Conservation (phyloP, 2,113 vertebrate genomes). For the Progne subis region DNA sequence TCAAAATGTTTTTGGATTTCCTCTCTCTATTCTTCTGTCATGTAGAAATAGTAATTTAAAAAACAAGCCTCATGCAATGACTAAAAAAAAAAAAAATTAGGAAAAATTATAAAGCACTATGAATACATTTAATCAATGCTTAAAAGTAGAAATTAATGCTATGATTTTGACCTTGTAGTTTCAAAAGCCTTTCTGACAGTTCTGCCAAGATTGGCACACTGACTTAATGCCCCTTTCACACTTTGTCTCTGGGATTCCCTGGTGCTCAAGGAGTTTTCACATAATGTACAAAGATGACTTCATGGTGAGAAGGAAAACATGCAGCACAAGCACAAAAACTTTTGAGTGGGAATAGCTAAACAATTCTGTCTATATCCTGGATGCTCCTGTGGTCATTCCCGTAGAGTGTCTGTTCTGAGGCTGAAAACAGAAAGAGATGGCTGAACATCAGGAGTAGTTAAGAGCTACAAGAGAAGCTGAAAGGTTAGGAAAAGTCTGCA, state of each 20-base stretch:
- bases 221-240: not conserved
- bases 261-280: not conserved
- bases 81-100: not conserved
- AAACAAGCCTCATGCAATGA: not conserved
- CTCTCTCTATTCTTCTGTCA: not conserved
- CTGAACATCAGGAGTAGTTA: not conserved
- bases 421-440: not conserved
- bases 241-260: not conserved
- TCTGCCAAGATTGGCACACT: fast-evolving
- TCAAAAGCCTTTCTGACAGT: not conserved
- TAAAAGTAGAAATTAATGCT: not conserved
- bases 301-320: not conserved
- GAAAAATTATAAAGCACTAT: not conserved
- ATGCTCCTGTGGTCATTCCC: not conserved
- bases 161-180: not conserved
- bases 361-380: not conserved
- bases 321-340: not conserved
- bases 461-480: not conserved
- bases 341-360: not conserved
- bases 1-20: not conserved
- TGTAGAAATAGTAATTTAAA: not conserved
- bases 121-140: not conserved
- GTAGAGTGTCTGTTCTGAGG: not conserved
- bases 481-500: not conserved
- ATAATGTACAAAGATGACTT: not conserved